Evolutionary conservation across 2,888 invertebrate species (phyloP).

Genomic region (Drosophila mercatorum): DNA sequence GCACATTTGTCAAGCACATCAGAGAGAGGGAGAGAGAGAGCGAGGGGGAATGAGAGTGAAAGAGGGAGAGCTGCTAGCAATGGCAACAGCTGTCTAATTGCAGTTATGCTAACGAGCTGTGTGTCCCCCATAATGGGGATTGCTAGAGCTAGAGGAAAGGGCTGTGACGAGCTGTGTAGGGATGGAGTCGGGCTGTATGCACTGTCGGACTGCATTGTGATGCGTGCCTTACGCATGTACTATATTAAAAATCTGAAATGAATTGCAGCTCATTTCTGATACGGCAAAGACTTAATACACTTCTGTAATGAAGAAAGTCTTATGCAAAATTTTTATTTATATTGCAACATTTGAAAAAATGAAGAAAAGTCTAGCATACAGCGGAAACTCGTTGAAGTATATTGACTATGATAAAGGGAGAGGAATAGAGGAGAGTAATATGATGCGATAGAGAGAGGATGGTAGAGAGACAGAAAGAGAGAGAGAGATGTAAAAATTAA

Average conservation of each 20-base stretch:
- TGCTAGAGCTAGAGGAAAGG: constrained; percentile 12
- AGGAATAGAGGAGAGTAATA: too few relatives aligned
- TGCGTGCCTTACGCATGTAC: constrained; percentile 65
- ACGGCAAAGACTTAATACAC: constrained; percentile 9
- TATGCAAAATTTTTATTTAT: too few relatives aligned
- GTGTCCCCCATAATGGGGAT: constrained; percentile 21
- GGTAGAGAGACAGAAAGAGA: neutral
- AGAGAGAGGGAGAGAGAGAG: neutral
- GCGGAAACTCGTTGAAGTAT: too few relatives aligned
- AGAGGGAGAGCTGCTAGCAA: neutral
- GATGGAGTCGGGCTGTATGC: neutral
- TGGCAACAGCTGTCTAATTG: constrained; percentile 62
- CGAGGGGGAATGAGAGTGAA: neutral
- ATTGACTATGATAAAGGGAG: too few relatives aligned
- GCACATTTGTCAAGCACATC: constrained; percentile 73
- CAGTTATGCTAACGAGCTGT: constrained; percentile 71
- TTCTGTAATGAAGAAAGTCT: neutral
- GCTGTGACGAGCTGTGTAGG: neutral
- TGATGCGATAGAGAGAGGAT: too few relatives aligned
- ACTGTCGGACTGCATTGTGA: constrained; percentile 41
- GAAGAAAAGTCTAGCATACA: too few relatives aligned
- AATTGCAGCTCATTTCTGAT: neutral
- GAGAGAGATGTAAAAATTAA: too few relatives aligned
- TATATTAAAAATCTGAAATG: constrained; percentile 3
- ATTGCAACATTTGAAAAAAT: too few relatives aligned